Percentiles rank a stretch among this genome's conserved stretches.
These are phyloP conservation scores for Cochlearius cochlearius DNA, from an alignment of 2,113 vertebrate species.

Conservation along the genomic window DNA sequence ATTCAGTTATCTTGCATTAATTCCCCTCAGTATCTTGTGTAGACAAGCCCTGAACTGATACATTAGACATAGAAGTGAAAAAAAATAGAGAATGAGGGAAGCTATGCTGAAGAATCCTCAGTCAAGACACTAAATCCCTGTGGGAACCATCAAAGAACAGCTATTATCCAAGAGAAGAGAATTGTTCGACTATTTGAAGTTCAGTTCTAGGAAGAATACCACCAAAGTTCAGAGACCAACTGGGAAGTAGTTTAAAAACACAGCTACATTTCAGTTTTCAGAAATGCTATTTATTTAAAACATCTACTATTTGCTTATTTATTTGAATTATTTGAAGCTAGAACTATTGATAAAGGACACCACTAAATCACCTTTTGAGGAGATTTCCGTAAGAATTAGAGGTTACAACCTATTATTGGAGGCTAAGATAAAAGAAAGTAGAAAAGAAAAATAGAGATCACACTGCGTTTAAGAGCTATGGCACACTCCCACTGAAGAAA, in stretches of 20 bases:
- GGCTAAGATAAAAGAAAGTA: not conserved
- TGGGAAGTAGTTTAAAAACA: not conserved
- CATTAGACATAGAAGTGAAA: not conserved
- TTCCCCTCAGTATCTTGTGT: not conserved
- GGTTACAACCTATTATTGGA: not conserved
- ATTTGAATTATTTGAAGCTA: not conserved
- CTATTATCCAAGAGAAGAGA: not conserved
- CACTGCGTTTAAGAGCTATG: not conserved
- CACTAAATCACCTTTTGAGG: not conserved
- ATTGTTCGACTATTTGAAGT: not conserved
- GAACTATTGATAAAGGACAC: not conserved
- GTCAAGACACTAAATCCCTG: not conserved
- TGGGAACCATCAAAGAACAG: not conserved
- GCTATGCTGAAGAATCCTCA: not conserved
- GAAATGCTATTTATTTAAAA: not conserved
- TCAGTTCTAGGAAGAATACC: not conserved
- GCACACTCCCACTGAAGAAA: not conserved
- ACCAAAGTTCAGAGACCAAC: not conserved
- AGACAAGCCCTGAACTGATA: not conserved
- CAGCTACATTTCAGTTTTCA: not conserved
- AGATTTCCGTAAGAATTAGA: not conserved
- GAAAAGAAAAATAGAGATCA: not conserved
- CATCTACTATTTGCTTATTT: not conserved
- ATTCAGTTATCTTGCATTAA: not conserved
- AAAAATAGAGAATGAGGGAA: not conserved